These are phyloP conservation scores for Atta cephalotes DNA, from an alignment of 1,140 invertebrate genomes.

Conservation along the genomic window DNA sequence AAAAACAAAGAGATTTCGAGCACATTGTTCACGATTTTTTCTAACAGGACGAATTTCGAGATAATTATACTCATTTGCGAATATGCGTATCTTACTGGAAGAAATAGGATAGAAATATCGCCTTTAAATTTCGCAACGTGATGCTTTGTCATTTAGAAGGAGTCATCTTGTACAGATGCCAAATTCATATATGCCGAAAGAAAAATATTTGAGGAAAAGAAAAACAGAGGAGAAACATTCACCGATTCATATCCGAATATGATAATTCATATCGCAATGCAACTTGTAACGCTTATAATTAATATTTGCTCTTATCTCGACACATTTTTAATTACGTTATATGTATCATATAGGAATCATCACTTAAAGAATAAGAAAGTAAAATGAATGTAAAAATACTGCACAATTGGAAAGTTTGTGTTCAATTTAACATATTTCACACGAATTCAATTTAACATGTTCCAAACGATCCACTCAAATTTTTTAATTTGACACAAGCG, in stretches of 20 bases:
- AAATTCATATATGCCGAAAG: conserved; percentile 32
- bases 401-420: too few species aligned
- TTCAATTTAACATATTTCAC: too few species aligned
- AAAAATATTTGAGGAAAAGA: conserved; percentile 11
- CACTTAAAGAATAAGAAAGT: conserved; percentile 23
- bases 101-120: conserved; percentile 4
- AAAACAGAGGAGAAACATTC: background rate
- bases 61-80: background rate
- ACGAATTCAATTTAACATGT: too few species aligned
- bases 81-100: background rate
- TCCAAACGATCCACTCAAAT: too few species aligned
- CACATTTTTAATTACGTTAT: conserved; percentile 2
- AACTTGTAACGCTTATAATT: conserved; percentile 33
- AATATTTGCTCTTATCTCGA: conserved; percentile 34
- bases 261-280: conserved; percentile 28
- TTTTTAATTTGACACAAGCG: too few species aligned
- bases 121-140: conserved; percentile 27
- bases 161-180: conserved; percentile 28
- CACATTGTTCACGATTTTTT: conserved; percentile 3
- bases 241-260: background rate
- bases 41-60: background rate
- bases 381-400: conserved; percentile 4
- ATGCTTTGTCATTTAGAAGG: conserved; percentile 3
- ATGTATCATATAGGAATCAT: conserved; percentile 10
- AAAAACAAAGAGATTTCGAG: background rate